Evolutionary conservation across 2,113 vertebrate species (phyloP).

Genomic region (Nerophis ophidion): DNA sequence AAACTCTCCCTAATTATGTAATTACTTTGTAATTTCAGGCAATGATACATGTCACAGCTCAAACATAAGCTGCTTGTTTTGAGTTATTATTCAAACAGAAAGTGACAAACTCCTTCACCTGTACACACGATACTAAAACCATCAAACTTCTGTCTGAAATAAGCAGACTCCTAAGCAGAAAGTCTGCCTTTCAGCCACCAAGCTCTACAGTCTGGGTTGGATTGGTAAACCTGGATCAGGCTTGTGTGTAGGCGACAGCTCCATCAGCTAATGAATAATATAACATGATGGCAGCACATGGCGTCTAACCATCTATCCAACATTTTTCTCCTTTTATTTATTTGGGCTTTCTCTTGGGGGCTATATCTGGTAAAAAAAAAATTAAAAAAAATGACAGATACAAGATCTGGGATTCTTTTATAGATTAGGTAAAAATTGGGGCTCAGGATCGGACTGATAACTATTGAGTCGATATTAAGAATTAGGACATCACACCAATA

Average conservation of each 20-base stretch:
- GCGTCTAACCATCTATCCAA: neutral
- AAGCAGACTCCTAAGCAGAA: neutral
- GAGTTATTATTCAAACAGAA: slow-evolving; percentile 31
- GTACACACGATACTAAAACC: slow-evolving; percentile 33
- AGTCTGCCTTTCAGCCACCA: neutral
- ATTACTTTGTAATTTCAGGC: slow-evolving; percentile 20
- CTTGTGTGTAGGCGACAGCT: neutral
- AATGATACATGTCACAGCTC: slow-evolving; percentile 13
- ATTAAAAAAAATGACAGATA: too few species aligned
- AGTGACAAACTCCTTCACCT: slow-evolving; percentile 41
- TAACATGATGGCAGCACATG: neutral
- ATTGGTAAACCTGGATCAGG: neutral
- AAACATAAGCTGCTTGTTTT: slow-evolving; percentile 36
- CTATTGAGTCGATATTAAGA: too few species aligned
- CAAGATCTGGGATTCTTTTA: too few species aligned
- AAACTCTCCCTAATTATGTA: slow-evolving; percentile 30
- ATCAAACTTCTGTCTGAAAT: slow-evolving; percentile 24
- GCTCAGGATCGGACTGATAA: too few species aligned
- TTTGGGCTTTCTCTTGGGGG: too few species aligned
- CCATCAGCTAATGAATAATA: neutral
- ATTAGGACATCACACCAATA: too few species aligned
- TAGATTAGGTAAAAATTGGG: too few species aligned
- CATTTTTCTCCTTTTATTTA: neutral
- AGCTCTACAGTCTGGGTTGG: neutral
- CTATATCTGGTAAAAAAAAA: too few species aligned